Evolutionary conservation across 2,797 vertebrate species (phyloP), one percentile per base, ranked within the genome.

Genomic region (Eidolon dupreanum): DNA sequence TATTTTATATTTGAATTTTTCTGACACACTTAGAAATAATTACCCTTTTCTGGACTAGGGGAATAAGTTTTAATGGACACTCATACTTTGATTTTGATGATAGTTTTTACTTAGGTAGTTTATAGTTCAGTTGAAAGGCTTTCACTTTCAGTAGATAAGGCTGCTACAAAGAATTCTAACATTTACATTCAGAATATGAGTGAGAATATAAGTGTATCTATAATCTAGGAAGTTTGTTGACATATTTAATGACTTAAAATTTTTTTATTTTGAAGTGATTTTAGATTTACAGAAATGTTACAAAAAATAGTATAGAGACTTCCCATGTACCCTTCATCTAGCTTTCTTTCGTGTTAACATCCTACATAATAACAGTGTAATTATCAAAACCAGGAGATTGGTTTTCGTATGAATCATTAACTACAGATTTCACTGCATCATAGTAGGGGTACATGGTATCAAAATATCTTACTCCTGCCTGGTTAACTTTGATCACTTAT

Each of bases 51-150:
- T 68, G 51, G 36, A 13, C 46, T 83, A 53, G 33, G 43, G 20
- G 83, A 95, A 70, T 68, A n/a, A n/a, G 28, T 77, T 88, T 92
- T 70, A 84, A 71, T 63, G 16, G 15, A 26, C 10, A 75, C 38
- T 92, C 31, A 53, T 53, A 26, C 51, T 88, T 88, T 55, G 31
- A 41, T 55, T 93, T 92, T 75, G 61, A 81, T 95, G 81, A n/a
- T 73, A 65, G 28, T 71, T 84, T 90, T 90, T 77, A 81, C 65
- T 73, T 73, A 66, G 8, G 20, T 77, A 53, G 20, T 90, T 77
- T 78, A 26, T 22, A 51, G 75, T 82, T 87, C 75, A 61, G 75
- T 70, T 61, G 61, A 77, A 77, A 83, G 36, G 36, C 28, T 87
- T 82, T 92, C 22, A 82, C 59, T 41, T 61, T 88, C 49, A 90